Base-by-base conservation (phyloP, 30 jellyfish, hydroid and myxozoan species). In the Catostylus mosaicus region DNA sequence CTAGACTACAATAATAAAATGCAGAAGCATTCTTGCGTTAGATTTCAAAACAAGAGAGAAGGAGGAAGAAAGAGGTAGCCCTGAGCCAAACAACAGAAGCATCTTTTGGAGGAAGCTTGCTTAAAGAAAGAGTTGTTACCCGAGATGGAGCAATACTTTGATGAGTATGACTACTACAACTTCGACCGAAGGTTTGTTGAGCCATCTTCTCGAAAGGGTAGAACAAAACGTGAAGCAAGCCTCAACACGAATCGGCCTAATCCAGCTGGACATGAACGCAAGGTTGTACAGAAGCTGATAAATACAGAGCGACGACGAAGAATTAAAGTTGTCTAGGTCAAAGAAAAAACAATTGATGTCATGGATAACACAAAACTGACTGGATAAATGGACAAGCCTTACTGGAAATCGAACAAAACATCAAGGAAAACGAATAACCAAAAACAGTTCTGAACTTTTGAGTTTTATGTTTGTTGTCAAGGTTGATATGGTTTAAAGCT, bases 261-360 rank as follows among this genome's bases (percentile, higher is more conserved):
- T 70, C 98, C 98, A 1, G 80, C 90, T 46, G 98, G 98, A 27
- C 98, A 93, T 89, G 98, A 93, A 64, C 82, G 98, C 30, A 93
- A 93, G 60, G 96, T 93, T 45, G 82, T 67, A 20, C 90, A 75
- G 84, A 93, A 93, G 68, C 72, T 72, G 35, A 72, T 75, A 67
- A 93, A 93, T 94, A 65, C 94, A 46, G 98, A 93, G 80, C 87
- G 85, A 63, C 79, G 86, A 23, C 83, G 90, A n/a, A 80, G 73
- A 54, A 18, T 16, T 11, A 80, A 80, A 69, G 46, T 80, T 56
- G 69, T 56, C 32, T 46, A 35, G 64, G 20, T n/a, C 24, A 50
- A 16, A 3, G 63, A 50, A 4, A 50, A 50, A 5, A 50, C 63
- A 6, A 8, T 3, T 9, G 63, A 14, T 14, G 11, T 27, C 63